Evolutionary conservation across 2,797 vertebrate species (phyloP), one percentile per base, ranked within the genome.

Genomic region (Tragopan temminckii): DNA sequence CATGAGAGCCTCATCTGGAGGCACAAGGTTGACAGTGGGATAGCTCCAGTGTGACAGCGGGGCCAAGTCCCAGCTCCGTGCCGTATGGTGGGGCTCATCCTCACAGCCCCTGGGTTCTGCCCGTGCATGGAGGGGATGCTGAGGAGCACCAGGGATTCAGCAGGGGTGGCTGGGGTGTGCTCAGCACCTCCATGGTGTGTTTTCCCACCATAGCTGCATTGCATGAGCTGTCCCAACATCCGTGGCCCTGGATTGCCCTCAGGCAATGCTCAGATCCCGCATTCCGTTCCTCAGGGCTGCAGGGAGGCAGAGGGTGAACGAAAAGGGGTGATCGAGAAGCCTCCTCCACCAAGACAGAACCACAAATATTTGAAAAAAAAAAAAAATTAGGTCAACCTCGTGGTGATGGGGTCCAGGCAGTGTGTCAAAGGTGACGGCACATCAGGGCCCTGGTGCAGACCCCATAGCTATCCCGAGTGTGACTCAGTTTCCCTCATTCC

Each of bases 401-500:
- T 25, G 80, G 7, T 89, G 6, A 75, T 62, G 43, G 43, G 48
- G 46, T 50, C 25, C 40, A 57, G 36, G 66, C 9, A 1, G 4
- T 9, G 36, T 13, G 18, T 5, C 7, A 10, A 3, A 40, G 36
- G 45, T 61, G 87, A 23, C 53, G 55, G 9, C 3, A 1, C 1
- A 0, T 11, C 1, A 1, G 25, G 11, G 23, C 18, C 3, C 0
- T 15, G 27, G 48, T n/a, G 1, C n/a, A 24, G 23, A 46, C 15
- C 64, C 43, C 42, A 23, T 40, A 31, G 40, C 70, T 27, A 35
- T 33, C 35, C 38, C 35, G 43, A 1, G 43, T 3, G 53, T 57
- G 92, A 78, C 91, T 93, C 94, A 79, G 92, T 94, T 95, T 95
- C 85, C 88, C 88, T 45, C 45, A 10, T 46, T 27, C 62, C 59